A percentile compares a stretch with the other conserved stretches of the same genome.
These are phyloP conservation scores for Atethmia centrago DNA, from an alignment of 2,888 invertebrate genomes.

Conservation along the genomic window DNA sequence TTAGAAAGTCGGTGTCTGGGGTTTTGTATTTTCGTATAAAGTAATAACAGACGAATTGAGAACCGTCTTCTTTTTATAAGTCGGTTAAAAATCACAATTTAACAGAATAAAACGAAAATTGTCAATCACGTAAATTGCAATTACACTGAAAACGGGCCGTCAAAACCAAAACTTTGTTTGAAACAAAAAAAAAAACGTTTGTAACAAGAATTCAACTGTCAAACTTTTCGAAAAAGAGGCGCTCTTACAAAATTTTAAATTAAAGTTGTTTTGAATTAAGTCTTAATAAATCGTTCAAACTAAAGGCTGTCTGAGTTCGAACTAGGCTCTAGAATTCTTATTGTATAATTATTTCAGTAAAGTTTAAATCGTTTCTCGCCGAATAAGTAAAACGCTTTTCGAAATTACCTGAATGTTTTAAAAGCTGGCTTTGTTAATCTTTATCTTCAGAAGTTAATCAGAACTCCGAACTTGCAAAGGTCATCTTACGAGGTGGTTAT, in stretches of 20 bases:
- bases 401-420: constrained; percentile 5
- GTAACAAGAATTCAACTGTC: constrained; percentile 32
- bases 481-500: constrained; percentile 2
- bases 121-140: constrained; percentile 38
- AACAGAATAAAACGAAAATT: constrained; percentile 9
- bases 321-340: constrained; percentile 26
- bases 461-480: background rate
- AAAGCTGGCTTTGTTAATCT: background rate
- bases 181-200: constrained; percentile 43
- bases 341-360: constrained; percentile 44
- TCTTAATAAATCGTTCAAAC: constrained; percentile 48
- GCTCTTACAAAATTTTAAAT: constrained; percentile 21
- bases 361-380: constrained; percentile 31
- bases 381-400: constrained; percentile 26
- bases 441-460: background rate
- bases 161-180: constrained; percentile 29
- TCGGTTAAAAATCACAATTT: background rate
- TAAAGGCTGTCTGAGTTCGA: constrained; percentile 14
- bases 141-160: constrained; percentile 22
- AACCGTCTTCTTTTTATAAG: background rate
- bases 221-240: constrained; percentile 36
- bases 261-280: constrained; percentile 26
- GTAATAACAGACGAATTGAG: background rate
- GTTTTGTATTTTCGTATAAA: background rate
- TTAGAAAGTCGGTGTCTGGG: no score